phyloP scores from a whole-genome alignment of 1,140 invertebrate genomes.

The Caenorhabditis tropicalis region DNA sequence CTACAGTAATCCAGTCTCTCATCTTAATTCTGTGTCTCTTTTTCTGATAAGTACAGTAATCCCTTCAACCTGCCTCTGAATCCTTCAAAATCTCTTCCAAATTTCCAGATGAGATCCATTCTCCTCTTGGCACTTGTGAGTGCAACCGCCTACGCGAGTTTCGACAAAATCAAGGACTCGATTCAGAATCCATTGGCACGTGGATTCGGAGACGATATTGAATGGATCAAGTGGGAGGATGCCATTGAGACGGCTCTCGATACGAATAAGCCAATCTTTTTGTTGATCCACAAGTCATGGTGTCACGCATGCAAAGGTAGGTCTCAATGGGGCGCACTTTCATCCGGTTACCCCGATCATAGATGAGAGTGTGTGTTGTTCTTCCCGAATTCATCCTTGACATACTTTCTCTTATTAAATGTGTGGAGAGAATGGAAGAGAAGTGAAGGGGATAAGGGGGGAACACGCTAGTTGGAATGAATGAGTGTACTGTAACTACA shows the following conservation, averaged over 20 bases:
- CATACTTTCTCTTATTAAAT: conserved; percentile 7
- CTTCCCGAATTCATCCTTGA: conserved; percentile 32
- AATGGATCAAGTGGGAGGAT: conserved; percentile 71
- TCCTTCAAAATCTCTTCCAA: background rate
- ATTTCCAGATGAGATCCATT: conserved; percentile 26
- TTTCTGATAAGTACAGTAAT: no score
- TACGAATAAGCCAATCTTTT: conserved; percentile 69
- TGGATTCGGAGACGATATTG: conserved; percentile 67
- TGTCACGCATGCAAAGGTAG: conserved; percentile 71
- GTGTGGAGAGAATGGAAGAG: background rate
- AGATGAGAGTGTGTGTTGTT: background rate
- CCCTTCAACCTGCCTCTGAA: no score
- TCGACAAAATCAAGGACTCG: conserved; percentile 33
- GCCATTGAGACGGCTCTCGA: conserved; percentile 69
- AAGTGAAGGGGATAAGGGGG: background rate
- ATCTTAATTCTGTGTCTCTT: no score
- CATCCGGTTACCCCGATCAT: background rate
- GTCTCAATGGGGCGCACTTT: background rate
- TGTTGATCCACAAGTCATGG: conserved; percentile 71
- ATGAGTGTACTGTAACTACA: no score
- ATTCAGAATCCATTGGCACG: conserved; percentile 26
- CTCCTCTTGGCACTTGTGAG: conserved; percentile 31
- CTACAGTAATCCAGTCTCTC: no score
- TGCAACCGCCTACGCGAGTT: background rate
- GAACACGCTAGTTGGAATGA: background rate